Conservation (phyloP, 2,797 vertebrate genomes). For the Sphaeramia orbicularis region DNA sequence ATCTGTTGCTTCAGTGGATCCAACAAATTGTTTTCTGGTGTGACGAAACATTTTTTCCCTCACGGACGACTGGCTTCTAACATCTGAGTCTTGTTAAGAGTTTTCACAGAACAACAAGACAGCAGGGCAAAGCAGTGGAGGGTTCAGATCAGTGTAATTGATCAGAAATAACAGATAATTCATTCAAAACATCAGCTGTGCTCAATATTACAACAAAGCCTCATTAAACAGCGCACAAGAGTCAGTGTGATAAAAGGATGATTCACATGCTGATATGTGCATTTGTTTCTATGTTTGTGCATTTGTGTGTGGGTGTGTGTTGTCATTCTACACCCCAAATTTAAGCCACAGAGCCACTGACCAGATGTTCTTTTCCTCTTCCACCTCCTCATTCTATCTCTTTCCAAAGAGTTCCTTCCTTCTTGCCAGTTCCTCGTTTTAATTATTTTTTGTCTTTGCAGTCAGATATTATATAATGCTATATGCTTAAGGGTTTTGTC, state of each 20-base stretch:
- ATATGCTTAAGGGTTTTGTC: no score
- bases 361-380: slow-evolving; percentile 61
- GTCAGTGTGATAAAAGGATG: slow-evolving; percentile 1
- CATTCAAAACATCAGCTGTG: slow-evolving; percentile 26
- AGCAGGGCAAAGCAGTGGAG: slow-evolving; percentile 48
- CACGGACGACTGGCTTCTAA: slow-evolving; percentile 62
- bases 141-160: slow-evolving; percentile 57
- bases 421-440: slow-evolving; percentile 22
- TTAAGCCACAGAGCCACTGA: slow-evolving; percentile 65
- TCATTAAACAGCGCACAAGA: slow-evolving; percentile 18
- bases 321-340: slow-evolving; percentile 60
- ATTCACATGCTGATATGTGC: slow-evolving; percentile 2
- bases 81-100: slow-evolving; percentile 80
- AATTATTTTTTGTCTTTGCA: background rate
- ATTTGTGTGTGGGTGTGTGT: slow-evolving; percentile 38
- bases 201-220: slow-evolving; percentile 14
- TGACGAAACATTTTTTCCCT: slow-evolving; percentile 72
- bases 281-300: slow-evolving; percentile 25
- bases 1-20: slow-evolving; percentile 63
- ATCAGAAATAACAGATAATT: slow-evolving; percentile 60
- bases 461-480: no score
- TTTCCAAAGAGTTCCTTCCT: slow-evolving; percentile 20
- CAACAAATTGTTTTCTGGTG: slow-evolving; percentile 83
- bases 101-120: slow-evolving; percentile 66
- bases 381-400: slow-evolving; percentile 25